Conservation (phyloP, 2,888 invertebrate species). For the Thyatira batis region DNA sequence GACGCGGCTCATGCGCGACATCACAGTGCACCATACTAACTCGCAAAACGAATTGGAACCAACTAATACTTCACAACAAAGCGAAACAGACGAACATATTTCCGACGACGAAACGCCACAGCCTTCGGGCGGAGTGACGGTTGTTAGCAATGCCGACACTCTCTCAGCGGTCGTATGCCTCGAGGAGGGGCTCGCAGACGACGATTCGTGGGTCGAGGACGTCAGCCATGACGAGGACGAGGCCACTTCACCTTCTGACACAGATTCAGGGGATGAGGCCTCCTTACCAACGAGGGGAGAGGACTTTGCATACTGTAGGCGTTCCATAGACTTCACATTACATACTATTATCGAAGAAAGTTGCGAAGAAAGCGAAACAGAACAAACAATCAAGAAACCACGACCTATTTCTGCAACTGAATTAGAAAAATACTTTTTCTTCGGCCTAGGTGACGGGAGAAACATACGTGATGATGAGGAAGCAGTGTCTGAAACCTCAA, state of each 20-base stretch:
- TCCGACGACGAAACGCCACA: conserved; percentile 73
- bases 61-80: conserved; percentile 49
- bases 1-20: conserved; percentile 86
- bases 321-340: conserved; percentile 93
- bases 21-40: conserved; percentile 86
- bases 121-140: conserved; percentile 84
- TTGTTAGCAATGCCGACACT: conserved; percentile 87
- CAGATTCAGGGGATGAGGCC: conserved; percentile 87
- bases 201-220: conserved; percentile 96
- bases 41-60: conserved; percentile 77
- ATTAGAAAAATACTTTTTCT: conserved; percentile 95
- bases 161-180: conserved; percentile 88
- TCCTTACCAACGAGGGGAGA: conserved; percentile 89
- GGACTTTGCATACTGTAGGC: conserved; percentile 90
- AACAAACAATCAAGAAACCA: conserved; percentile 84
- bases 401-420: conserved; percentile 90
- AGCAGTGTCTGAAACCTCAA: conserved; percentile 90
- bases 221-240: conserved; percentile 91
- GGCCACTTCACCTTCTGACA: conserved; percentile 85
- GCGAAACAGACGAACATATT: conserved; percentile 69
- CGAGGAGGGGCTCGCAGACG: conserved; percentile 93
- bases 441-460: conserved; percentile 89
- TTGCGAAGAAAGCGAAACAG: conserved; percentile 95
- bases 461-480: conserved; percentile 83
- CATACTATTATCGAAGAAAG: conserved; percentile 97